A percentile compares a stretch with the other conserved stretches of the same genome.
Evolutionary conservation across 1,140 invertebrate species (phyloP).

Genomic region (Orchesella cincta): DNA sequence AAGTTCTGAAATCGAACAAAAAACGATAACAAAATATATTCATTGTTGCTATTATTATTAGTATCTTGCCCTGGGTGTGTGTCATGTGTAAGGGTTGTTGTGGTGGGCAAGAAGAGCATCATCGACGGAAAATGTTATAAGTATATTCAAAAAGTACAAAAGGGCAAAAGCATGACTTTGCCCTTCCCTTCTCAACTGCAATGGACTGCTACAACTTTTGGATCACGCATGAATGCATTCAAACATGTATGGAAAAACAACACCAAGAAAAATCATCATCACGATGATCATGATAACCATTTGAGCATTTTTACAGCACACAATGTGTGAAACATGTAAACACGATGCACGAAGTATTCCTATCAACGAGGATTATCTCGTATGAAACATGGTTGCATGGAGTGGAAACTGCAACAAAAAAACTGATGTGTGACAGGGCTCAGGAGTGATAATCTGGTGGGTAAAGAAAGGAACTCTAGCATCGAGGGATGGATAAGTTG

Average conservation of each 20-base stretch:
- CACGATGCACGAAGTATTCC: background rate
- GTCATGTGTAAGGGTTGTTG: background rate
- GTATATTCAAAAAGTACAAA: background rate
- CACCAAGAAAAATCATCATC: background rate
- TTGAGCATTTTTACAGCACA: background rate
- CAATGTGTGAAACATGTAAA: background rate
- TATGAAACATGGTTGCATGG: background rate
- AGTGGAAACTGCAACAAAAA: background rate
- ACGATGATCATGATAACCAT: background rate
- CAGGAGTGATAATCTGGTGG: conserved; percentile 11
- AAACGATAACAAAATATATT: background rate
- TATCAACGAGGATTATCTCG: background rate
- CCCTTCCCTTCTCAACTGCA: background rate
- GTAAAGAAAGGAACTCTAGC: background rate
- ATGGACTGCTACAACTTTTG: background rate
- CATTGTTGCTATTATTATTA: background rate
- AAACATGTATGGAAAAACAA: background rate
- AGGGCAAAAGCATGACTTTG: background rate
- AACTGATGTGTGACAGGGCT: conserved; percentile 2
- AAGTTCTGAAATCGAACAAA: background rate
- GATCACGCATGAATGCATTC: background rate
- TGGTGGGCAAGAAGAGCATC: background rate
- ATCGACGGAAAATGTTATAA: background rate
- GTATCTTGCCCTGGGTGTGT: background rate
- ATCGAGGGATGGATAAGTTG: background rate